These are phyloP conservation scores for Dendrocincla tyrannina DNA, from an alignment of 2,797 vertebrate species.

Conservation along the genomic window DNA sequence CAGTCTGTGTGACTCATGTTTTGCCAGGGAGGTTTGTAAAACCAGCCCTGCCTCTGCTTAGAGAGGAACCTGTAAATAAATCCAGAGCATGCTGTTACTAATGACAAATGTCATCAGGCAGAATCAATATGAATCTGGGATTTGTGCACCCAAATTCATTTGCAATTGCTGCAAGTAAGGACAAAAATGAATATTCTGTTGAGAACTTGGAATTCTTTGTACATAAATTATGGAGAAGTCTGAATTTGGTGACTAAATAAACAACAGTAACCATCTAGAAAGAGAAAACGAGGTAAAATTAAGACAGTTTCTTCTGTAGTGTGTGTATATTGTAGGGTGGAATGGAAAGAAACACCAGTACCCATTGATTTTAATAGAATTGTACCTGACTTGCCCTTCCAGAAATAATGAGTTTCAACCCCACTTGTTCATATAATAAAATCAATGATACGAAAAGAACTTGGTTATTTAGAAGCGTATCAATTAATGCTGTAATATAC, in stretches of 20 bases:
- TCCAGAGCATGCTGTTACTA: neutral
- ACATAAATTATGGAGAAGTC: neutral
- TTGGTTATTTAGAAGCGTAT: neutral
- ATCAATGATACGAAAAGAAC: neutral
- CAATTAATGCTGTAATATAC: neutral
- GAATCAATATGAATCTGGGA: neutral
- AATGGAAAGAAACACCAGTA: neutral
- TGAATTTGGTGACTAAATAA: neutral
- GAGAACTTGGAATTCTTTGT: neutral
- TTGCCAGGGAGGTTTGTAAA: neutral
- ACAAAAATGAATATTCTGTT: neutral
- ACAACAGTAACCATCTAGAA: neutral
- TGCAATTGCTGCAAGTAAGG: neutral
- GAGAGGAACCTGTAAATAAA: neutral
- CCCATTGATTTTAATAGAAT: neutral
- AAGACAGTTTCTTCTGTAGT: neutral
- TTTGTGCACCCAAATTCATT: neutral
- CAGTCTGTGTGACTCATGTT: neutral
- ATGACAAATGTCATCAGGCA: neutral
- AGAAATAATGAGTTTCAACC: neutral
- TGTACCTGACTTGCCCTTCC: neutral
- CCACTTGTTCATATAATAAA: neutral
- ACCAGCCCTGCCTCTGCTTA: neutral
- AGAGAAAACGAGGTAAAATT: neutral
- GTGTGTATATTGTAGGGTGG: no score